Evolutionary conservation across 2,797 vertebrate genomes (phyloP).

Genomic region (Rachycentron canadum): DNA sequence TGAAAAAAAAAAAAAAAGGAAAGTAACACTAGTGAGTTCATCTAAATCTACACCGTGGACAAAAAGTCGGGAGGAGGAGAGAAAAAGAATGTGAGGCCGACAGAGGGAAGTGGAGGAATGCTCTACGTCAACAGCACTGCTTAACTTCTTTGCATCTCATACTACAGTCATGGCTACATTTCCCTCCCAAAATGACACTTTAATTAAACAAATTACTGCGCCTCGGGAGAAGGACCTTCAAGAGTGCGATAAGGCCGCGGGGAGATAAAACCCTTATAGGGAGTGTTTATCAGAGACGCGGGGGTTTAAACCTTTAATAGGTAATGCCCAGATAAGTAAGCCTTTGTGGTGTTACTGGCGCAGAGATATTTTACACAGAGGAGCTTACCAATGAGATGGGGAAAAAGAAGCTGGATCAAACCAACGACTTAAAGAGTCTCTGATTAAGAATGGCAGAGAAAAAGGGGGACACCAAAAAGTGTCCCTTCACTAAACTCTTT

Average conservation of each 20-base stretch:
- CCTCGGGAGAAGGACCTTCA: conserved; percentile 85
- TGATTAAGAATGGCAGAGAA: conserved; percentile 68
- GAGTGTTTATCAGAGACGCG: conserved; percentile 87
- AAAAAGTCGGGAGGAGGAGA: conserved; percentile 47
- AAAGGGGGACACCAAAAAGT: conserved; percentile 65
- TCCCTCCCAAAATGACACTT: conserved; percentile 88
- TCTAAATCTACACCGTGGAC: conserved; percentile 81
- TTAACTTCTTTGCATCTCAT: conserved; percentile 84
- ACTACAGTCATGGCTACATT: conserved; percentile 78
- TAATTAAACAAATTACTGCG: conserved; percentile 90
- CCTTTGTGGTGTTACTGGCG: conserved; percentile 86
- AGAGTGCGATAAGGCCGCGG: conserved; percentile 82
- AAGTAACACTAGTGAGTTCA: conserved; percentile 74
- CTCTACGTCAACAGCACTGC: conserved; percentile 58
- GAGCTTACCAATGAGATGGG: conserved; percentile 76
- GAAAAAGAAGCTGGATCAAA: conserved; percentile 73
- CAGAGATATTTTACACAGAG: conserved; percentile 85
- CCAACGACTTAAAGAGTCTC: conserved; percentile 72
- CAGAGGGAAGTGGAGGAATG: conserved; percentile 25
- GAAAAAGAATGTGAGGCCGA: conserved; percentile 32
- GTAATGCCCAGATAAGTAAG: conserved; percentile 90
- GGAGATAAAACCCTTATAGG: conserved; percentile 88
- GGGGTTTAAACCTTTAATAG: conserved; percentile 90
- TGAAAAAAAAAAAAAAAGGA: conserved; percentile 5
- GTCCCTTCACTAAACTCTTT: conserved; percentile 70